Percentiles rank a stretch among this genome's conserved stretches.
Evolutionary conservation across 2,888 invertebrate species (phyloP).

Genomic region (Gnatocerus cornutus): DNA sequence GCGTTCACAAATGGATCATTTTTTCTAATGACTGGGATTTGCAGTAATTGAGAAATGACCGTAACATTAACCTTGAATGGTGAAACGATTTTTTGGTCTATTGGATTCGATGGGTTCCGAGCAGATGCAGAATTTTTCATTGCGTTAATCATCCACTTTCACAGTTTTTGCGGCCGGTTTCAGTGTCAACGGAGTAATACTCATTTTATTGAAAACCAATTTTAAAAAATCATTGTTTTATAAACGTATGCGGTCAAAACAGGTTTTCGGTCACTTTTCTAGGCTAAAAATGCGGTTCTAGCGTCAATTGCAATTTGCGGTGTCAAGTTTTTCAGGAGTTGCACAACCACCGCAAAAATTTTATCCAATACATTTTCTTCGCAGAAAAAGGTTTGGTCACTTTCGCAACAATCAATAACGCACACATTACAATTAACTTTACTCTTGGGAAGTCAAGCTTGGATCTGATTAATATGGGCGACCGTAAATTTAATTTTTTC

Average conservation of each 20-base stretch:
- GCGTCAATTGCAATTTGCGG: conserved; percentile 2
- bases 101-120: background rate
- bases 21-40: conserved; percentile 2
- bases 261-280: background rate
- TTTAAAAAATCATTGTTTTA: too few relatives aligned
- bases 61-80: conserved; percentile 34
- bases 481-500: background rate
- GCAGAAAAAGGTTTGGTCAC: conserved; percentile 1
- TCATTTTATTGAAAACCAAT: too few relatives aligned
- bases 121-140: background rate
- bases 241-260: background rate
- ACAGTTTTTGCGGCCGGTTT: too few relatives aligned
- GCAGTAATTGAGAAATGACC: conserved; percentile 2
- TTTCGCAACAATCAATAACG: background rate
- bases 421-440: background rate
- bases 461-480: background rate
- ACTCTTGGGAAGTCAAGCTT: conserved; percentile 5
- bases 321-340: background rate
- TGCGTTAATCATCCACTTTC: too few relatives aligned
- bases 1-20: conserved; percentile 18
- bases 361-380: background rate
- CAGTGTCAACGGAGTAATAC: too few relatives aligned
- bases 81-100: conserved; percentile 15
- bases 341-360: conserved; percentile 5
- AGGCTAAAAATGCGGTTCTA: too few relatives aligned